These are phyloP conservation scores for Campoletis raptor DNA, from an alignment of 2,888 invertebrate genomes.

Conservation along the genomic window DNA sequence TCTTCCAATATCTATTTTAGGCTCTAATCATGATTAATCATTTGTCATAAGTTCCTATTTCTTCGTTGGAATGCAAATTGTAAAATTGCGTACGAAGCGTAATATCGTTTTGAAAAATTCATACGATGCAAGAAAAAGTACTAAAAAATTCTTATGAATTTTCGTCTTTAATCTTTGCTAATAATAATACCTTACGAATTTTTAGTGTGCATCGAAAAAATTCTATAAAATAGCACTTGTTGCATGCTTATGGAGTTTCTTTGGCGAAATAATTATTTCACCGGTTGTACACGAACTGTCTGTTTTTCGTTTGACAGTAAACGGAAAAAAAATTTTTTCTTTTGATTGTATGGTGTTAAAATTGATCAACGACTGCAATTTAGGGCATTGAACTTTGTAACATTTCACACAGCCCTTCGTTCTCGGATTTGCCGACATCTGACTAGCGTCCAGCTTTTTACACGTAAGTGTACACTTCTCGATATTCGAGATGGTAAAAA, in stretches of 20 bases:
- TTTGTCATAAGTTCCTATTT: constrained; percentile 14
- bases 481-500: constrained; percentile 42
- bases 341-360: constrained; percentile 56
- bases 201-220: constrained; percentile 36
- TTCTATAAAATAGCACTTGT: constrained; percentile 51
- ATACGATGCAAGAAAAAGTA: constrained; percentile 20
- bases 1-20: constrained; percentile 5
- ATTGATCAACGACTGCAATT: constrained; percentile 64
- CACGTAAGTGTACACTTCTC: constrained; percentile 50
- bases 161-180: not conserved
- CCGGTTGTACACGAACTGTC: constrained; percentile 28
- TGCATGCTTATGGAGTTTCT: constrained; percentile 29
- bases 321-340: constrained; percentile 3
- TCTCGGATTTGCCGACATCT: constrained; percentile 56
- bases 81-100: constrained; percentile 27
- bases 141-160: constrained; percentile 11
- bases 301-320: not conserved
- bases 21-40: constrained; percentile 3
- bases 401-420: constrained; percentile 57
- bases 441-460: constrained; percentile 65
- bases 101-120: constrained; percentile 19
- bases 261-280: constrained; percentile 24
- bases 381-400: constrained; percentile 63
- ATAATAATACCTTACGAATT: constrained; percentile 31
- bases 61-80: constrained; percentile 25